phyloP scores from a whole-genome alignment of 2,888 invertebrate species.

The Amphipoea oculea region DNA sequence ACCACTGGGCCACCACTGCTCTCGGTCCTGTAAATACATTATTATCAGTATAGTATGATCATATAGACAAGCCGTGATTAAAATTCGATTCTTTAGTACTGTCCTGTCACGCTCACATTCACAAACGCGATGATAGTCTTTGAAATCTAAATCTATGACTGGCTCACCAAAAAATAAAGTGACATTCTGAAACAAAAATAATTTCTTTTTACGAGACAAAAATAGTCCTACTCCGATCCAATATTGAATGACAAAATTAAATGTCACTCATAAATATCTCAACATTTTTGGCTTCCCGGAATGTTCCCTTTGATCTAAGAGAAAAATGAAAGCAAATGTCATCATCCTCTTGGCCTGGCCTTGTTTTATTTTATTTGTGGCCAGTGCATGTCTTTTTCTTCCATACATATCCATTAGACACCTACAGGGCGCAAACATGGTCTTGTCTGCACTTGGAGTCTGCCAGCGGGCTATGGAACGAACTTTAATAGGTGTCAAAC shows the following conservation, averaged over 20 bases:
- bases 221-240: constrained; percentile 24
- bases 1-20: no score
- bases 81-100: no score
- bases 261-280: constrained; percentile 33
- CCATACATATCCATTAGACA: neutral
- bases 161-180: neutral
- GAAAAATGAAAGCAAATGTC: constrained; percentile 13
- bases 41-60: no score
- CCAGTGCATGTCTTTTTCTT: neutral
- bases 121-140: no score
- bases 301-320: constrained; percentile 5
- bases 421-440: neutral
- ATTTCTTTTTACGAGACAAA: constrained; percentile 19
- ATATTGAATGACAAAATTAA: constrained; percentile 50
- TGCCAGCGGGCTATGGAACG: no score
- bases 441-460: no score
- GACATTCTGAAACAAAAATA: neutral
- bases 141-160: no score
- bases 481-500: no score
- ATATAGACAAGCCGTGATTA: no score
- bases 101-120: no score
- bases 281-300: neutral
- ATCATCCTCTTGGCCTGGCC: no score
- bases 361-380: neutral
- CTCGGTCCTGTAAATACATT: no score